Percentiles rank a stretch among this genome's conserved stretches.
Conservation (phyloP, 1,140 invertebrate species). For the Bombus impatiens region DNA sequence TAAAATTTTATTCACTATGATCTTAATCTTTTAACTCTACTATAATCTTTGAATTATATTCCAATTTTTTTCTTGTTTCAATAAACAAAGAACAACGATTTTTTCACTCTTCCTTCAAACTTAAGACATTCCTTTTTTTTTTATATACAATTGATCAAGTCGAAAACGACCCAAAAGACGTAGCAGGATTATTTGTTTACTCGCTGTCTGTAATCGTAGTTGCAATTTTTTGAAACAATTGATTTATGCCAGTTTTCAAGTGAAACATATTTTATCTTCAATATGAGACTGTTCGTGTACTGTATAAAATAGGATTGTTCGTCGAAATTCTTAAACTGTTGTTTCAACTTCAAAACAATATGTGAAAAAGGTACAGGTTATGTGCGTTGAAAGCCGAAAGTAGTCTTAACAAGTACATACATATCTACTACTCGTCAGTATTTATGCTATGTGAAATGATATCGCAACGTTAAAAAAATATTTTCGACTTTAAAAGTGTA, state of each 20-base stretch:
- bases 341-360: background rate
- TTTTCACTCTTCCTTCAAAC: background rate
- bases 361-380: background rate
- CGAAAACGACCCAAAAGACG: background rate
- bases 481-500: background rate
- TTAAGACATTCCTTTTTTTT: background rate
- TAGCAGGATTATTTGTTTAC: background rate
- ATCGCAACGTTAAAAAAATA: slow-evolving; percentile 2
- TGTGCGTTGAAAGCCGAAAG: slow-evolving; percentile 4
- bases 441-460: slow-evolving; percentile 7
- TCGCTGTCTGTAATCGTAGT: slow-evolving; percentile 3
- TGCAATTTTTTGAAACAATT: too few relatives aligned
- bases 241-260: background rate
- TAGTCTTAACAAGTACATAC: background rate
- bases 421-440: background rate
- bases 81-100: background rate
- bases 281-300: background rate
- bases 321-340: background rate
- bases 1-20: slow-evolving; percentile 49
- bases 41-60: background rate
- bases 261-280: background rate
- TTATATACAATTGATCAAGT: background rate
- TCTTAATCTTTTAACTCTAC: background rate
- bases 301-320: background rate
- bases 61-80: background rate